Base-by-base conservation (phyloP, 2,888 invertebrate genomes). In the Atrina japonica region DNA sequence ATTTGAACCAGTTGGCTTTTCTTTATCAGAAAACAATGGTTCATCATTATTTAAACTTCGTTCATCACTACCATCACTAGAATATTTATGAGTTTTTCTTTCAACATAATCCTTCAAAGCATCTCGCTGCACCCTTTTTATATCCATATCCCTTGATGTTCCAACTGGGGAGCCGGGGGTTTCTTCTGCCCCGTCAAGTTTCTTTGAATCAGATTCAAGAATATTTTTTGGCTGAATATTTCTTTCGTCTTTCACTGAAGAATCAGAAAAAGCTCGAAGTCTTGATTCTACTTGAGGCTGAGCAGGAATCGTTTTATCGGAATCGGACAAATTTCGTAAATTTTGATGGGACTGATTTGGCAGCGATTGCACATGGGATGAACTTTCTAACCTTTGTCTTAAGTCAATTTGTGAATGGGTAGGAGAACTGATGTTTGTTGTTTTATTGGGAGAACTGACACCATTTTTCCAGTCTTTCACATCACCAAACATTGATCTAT, bases 51-150 rank as follows among this genome's bases (percentile, higher is more conserved):
- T 75, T 66, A 30, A 11, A 56, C 35, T 56, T 18, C 35, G 30
- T 40, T 56, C 56, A 23, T 66, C 66, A 43, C 52, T 56, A 27
- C 66, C 47, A 1, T 55, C 60, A n/a, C 41, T n/a, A 1, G 41
- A 55, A 14, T 45, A 30, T 21, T 73, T 76, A n/a, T 80, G 82
- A 7, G 83, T 86, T 56, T 95, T 95, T 55, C 95, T 92, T 86
- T 96, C 95, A 88, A 95, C 95, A 86, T 95, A 96, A 1, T 95
- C 95, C 70, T 95, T 92, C 7, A 96, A 92, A 0, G 96, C 96
- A 88, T 95, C 95, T 91, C 96, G 95, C 86, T 96, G 96, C 73
- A 95, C 94, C 16, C 94, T 95, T 90, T 95, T 96, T 35, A 96
- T 90, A 0, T 95, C 94, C 9, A 95, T 83, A 81, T 91, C 91